phyloP scores from a whole-genome alignment of 2,888 invertebrate genomes.

The Zaprionus obscuricornis region DNA sequence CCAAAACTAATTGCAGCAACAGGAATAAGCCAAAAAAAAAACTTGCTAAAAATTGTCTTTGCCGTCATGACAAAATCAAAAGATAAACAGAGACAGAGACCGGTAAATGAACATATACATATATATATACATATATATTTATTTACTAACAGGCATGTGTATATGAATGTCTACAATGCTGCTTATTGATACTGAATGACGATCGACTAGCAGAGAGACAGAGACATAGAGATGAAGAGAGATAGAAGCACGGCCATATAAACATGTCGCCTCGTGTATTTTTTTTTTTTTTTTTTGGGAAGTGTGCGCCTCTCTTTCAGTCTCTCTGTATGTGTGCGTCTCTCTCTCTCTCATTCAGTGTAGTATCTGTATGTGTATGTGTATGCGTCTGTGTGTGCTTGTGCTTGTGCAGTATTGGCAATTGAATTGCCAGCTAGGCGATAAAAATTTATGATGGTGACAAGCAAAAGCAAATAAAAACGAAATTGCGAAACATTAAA shows the following conservation, averaged over 20 bases:
- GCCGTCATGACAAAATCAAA: conserved; percentile 10
- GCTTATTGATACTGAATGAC: conserved; percentile 14
- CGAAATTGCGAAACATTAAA: conserved; percentile 54
- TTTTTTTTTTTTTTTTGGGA: conserved; percentile 21
- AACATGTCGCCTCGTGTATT: too few species aligned
- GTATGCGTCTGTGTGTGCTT: too few species aligned
- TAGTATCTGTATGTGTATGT: too few species aligned
- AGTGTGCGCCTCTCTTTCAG: too few species aligned
- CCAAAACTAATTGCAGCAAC: conserved; percentile 8
- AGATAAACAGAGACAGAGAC: conserved; percentile 11
- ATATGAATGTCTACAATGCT: too few species aligned
- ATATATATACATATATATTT: background rate
- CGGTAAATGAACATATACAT: conserved; percentile 5
- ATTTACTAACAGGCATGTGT: background rate
- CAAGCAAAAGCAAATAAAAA: conserved; percentile 55
- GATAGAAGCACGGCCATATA: too few species aligned
- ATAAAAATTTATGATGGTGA: conserved; percentile 63
- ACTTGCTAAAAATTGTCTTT: background rate
- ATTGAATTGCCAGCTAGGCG: conserved; percentile 49
- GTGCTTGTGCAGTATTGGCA: conserved; percentile 42
- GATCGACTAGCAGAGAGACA: background rate
- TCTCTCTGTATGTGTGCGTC: too few species aligned
- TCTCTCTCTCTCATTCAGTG: background rate
- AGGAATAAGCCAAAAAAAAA: background rate
- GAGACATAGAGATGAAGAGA: too few species aligned